These are phyloP conservation scores for Vesta saturnalis DNA, from an alignment of 2,888 invertebrate genomes.

Conservation along the genomic window DNA sequence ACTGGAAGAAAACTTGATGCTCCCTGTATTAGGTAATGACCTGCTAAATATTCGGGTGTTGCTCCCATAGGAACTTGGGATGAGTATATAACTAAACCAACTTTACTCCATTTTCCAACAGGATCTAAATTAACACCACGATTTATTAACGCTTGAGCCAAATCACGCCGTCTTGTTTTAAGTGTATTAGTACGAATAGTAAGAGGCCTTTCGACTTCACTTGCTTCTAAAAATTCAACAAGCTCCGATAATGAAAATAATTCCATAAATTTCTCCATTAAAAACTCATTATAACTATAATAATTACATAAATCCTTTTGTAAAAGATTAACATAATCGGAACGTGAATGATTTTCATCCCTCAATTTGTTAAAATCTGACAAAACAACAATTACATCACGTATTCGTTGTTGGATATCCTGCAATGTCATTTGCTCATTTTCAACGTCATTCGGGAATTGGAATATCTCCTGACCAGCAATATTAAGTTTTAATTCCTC, in stretches of 20 bases:
- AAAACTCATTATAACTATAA: constrained; percentile 96
- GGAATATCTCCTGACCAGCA: constrained; percentile 78
- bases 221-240: constrained; percentile 94
- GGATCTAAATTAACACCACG: constrained; percentile 98
- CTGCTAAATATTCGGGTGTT: constrained; percentile 98
- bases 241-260: constrained; percentile 88
- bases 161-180: constrained; percentile 89
- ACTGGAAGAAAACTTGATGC: constrained; percentile 97
- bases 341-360: constrained; percentile 75
- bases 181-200: constrained; percentile 96
- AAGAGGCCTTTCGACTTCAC: constrained; percentile 92
- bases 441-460: constrained; percentile 82
- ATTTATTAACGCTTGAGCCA: constrained; percentile 94
- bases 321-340: constrained; percentile 84
- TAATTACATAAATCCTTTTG: constrained; percentile 89
- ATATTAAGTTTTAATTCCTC: constrained; percentile 86
- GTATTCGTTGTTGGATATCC: constrained; percentile 89
- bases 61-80: constrained; percentile 97
- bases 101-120: constrained; percentile 98
- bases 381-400: constrained; percentile 83
- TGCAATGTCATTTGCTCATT: constrained; percentile 79
- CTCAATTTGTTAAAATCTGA: constrained; percentile 80
- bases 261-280: constrained; percentile 93
- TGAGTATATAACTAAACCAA: constrained; percentile 95
- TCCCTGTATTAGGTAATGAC: constrained; percentile 96